Conservation (phyloP, 2,888 invertebrate species). For the Ophraella communa region DNA sequence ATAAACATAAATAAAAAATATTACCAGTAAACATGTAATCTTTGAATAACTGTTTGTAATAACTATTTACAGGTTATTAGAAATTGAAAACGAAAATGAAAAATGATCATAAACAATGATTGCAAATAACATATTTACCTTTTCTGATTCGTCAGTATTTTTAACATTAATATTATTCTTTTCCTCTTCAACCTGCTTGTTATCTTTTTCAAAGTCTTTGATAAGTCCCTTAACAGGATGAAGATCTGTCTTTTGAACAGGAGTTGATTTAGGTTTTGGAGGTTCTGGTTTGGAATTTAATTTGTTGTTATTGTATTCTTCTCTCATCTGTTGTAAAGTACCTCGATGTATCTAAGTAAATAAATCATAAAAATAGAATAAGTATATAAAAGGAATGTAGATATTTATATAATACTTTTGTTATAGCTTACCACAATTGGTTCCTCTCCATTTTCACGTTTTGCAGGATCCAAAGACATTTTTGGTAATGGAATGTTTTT, state of each 20-base stretch:
- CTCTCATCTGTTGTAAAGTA: constrained; percentile 61
- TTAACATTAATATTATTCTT: constrained; percentile 24
- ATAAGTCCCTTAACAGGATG: constrained; percentile 65
- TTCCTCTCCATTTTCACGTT: constrained; percentile 69
- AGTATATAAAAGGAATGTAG: too few species aligned
- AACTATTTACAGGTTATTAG: neutral
- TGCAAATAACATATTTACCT: constrained; percentile 28
- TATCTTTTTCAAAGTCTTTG: constrained; percentile 67
- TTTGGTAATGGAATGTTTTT: constrained; percentile 77
- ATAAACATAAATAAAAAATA: too few species aligned
- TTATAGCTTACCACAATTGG: constrained; percentile 65
- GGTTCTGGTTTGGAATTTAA: constrained; percentile 33
- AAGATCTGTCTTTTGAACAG: constrained; percentile 62
- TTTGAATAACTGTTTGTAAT: neutral
- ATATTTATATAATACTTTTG: neutral
- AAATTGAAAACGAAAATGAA: neutral
- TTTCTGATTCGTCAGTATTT: constrained; percentile 35
- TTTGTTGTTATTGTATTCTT: constrained; percentile 59
- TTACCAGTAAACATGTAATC: neutral
- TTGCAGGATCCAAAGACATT: constrained; percentile 83
- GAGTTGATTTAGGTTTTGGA: constrained; percentile 58
- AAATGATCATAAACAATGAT: neutral
- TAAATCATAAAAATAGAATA: constrained; percentile 30
- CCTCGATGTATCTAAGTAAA: constrained; percentile 68
- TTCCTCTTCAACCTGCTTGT: constrained; percentile 31